Evolutionary conservation across 1,140 invertebrate genomes (phyloP), one percentile per base, ranked within the genome.

Genomic region (Euura saliciscinereae): DNA sequence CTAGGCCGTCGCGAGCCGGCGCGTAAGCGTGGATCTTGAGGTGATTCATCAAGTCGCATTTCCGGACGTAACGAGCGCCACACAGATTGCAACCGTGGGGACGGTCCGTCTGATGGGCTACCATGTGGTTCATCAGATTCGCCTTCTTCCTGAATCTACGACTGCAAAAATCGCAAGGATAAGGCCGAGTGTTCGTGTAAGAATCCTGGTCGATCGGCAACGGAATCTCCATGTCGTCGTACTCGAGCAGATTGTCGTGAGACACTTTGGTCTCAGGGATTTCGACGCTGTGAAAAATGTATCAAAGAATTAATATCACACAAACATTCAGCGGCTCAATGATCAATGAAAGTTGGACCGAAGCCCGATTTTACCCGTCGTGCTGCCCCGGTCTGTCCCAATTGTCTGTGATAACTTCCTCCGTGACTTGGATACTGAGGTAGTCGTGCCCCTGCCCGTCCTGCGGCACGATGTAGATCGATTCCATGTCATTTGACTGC

Each of bases 131-230:
- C 91, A 94, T 94, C 1, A 95, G 86, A 72, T 93, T 94, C 10
- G 92, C 92, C 80, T 95, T 95, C 80, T 95, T 95, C 4, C 93
- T 90, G 79, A 96, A 96, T 66, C 94, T 89, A 6, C 94, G 89
- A 66, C 93, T 94, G 79, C 94, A 95, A 82, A 95, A 95, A 80
- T 96, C 94, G 79, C 94, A 96, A 0, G 94, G 94, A 88, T 94
- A 95, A 0, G 94, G 94, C n/a, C 94, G 89, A 74, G 92, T 90
- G 2, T 92, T 92, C 44, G 93, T 94, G 79, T 95, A 95, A 73
- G 94, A 91, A 85, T 95, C 94, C 88, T 95, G 94, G 81, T 94
- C 93, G 68, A 93, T 93, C 13, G 93, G 93, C 75, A 95, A 84
- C 7, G 93, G 93, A 68, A 95, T 93, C 82, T 93, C 92, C 82